Evolutionary conservation across 2,797 vertebrate genomes (phyloP).

Genomic region (Decapterus maruadsi): DNA sequence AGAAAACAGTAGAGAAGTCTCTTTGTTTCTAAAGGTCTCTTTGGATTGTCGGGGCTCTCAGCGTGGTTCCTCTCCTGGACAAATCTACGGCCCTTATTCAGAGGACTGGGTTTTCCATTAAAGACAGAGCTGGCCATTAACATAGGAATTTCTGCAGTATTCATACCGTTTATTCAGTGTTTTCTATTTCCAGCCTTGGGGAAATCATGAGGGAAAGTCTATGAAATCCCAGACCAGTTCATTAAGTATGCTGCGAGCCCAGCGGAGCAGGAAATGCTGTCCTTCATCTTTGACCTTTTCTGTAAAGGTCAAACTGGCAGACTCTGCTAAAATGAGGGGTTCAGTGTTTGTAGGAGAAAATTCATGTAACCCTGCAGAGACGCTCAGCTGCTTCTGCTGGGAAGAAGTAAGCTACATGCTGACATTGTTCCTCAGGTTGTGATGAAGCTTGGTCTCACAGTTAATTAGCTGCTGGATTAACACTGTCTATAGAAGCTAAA

Average conservation of each 20-base stretch:
- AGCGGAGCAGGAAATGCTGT: constrained; percentile 36
- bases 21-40: constrained; percentile 44
- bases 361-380: constrained; percentile 21
- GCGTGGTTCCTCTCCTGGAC: constrained; percentile 21
- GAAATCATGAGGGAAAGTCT: constrained; percentile 17
- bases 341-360: constrained; percentile 10
- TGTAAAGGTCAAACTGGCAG: constrained; percentile 58
- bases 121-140: constrained; percentile 31
- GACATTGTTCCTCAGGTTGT: neutral
- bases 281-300: constrained; percentile 62
- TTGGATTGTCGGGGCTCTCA: constrained; percentile 28
- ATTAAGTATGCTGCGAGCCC: constrained; percentile 43
- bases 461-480: no score
- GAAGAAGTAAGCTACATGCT: neutral
- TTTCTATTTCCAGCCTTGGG: constrained; percentile 1
- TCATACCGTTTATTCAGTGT: neutral
- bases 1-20: neutral
- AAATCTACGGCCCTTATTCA: constrained; percentile 28
- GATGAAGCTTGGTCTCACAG: no score
- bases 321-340: constrained; percentile 6
- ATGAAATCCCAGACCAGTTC: constrained; percentile 35
- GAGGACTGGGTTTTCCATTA: constrained; percentile 11
- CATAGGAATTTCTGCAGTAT: neutral
- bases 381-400: constrained; percentile 24
- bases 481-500: no score